phyloP scores from a whole-genome alignment of 2,113 vertebrate genomes.

The Paracanthobrama guichenoti region DNA sequence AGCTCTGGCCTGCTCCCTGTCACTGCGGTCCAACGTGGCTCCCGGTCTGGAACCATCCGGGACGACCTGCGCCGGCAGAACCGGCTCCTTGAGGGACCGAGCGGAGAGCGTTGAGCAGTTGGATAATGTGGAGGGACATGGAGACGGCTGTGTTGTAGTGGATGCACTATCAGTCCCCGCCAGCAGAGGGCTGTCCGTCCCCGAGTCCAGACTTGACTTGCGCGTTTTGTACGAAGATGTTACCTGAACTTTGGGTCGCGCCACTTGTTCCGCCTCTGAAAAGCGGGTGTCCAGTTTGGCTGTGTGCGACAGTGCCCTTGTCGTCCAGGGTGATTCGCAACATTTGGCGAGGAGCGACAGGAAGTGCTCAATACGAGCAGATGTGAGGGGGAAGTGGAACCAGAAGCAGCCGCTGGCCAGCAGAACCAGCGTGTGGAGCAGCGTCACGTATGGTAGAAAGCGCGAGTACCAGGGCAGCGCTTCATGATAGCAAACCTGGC shows the following conservation, averaged over 20 bases:
- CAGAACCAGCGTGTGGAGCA: constrained; percentile 77
- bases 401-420: constrained; percentile 81
- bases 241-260: not conserved
- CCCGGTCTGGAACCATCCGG: constrained; percentile 53
- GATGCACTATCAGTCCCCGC: constrained; percentile 52
- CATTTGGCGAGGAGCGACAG: constrained; percentile 79
- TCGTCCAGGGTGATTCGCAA: constrained; percentile 83
- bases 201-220: constrained; percentile 65
- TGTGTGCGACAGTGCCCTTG: constrained; percentile 76
- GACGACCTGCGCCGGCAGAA: constrained; percentile 40
- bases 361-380: constrained; percentile 82
- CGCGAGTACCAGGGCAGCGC: constrained; percentile 79
- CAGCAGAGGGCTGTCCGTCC: constrained; percentile 67
- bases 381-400: constrained; percentile 82
- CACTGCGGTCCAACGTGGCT: constrained; percentile 75
- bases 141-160: constrained; percentile 60
- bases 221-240: constrained; percentile 33
- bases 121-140: constrained; percentile 63
- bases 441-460: constrained; percentile 78
- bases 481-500: constrained; percentile 80
- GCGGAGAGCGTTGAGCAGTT: constrained; percentile 57
- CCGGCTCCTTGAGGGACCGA: not conserved
- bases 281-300: constrained; percentile 66
- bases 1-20: constrained; percentile 78
- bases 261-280: constrained; percentile 38